Evolutionary conservation across 2,888 invertebrate genomes (phyloP).

Genomic region (Panorpa germanica): DNA sequence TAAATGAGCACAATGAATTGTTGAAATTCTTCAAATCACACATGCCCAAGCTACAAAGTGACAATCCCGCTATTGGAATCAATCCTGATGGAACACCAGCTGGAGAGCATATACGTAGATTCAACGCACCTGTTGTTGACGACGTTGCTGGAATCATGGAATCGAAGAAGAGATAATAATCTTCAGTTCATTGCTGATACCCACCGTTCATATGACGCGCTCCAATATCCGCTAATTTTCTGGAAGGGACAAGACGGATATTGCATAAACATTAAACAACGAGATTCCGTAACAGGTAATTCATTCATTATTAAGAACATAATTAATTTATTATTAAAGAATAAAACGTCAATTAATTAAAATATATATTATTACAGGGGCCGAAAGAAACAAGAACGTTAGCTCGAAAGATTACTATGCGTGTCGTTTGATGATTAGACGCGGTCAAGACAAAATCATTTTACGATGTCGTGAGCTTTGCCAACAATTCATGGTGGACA

Average conservation of each 20-base stretch:
- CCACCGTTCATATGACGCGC: slow-evolving; percentile 13
- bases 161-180: no score
- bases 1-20: slow-evolving; percentile 17
- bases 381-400: slow-evolving; percentile 13
- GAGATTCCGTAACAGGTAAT: no score
- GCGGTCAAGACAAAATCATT: slow-evolving; percentile 13
- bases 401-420: slow-evolving; percentile 15
- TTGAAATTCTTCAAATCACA: slow-evolving; percentile 18
- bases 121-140: slow-evolving; percentile 18
- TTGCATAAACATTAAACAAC: slow-evolving; percentile 13
- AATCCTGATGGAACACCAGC: slow-evolving; percentile 17
- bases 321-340: no score
- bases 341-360: slow-evolving; percentile 8
- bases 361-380: slow-evolving; percentile 9
- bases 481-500: slow-evolving; percentile 19
- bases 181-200: no score
- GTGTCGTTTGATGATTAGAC: slow-evolving; percentile 14
- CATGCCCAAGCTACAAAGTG: slow-evolving; percentile 16
- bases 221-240: slow-evolving; percentile 16
- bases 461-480: slow-evolving; percentile 15
- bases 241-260: slow-evolving; percentile 15
- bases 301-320: no score
- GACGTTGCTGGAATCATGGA: slow-evolving; percentile 17
- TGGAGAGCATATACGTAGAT: slow-evolving; percentile 18
- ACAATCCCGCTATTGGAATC: slow-evolving; percentile 16